phyloP scores from a whole-genome alignment of 2,113 vertebrate species.

The Odontophorus gujanensis region DNA sequence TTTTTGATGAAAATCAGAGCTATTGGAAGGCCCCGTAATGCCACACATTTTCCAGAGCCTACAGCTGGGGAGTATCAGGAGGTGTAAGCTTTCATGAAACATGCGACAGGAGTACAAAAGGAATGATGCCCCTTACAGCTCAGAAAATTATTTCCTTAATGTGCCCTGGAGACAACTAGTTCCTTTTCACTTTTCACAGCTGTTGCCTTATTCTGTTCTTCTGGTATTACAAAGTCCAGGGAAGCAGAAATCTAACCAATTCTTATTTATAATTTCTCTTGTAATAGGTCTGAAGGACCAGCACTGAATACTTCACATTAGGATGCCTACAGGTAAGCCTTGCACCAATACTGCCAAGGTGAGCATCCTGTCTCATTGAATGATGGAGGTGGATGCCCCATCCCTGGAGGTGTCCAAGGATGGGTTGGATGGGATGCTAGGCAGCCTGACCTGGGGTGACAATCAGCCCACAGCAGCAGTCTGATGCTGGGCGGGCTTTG shows the following conservation, averaged over 20 bases:
- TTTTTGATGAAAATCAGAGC: not conserved
- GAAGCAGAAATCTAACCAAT: not conserved
- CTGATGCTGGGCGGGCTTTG: too few species aligned
- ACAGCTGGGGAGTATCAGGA: not conserved
- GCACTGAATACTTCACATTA: not conserved
- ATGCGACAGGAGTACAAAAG: not conserved
- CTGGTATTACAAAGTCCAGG: not conserved
- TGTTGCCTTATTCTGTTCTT: not conserved
- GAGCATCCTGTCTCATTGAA: not conserved
- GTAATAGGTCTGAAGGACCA: not conserved
- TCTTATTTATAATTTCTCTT: not conserved
- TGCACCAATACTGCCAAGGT: not conserved
- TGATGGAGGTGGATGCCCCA: too few species aligned
- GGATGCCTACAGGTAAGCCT: not conserved
- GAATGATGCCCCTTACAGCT: accelerated
- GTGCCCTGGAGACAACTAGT: not conserved
- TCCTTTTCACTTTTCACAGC: not conserved
- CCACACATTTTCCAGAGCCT: not conserved
- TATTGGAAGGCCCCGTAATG: not conserved
- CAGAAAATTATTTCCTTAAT: not conserved
- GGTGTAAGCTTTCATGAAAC: not conserved
- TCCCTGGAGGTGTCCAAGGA: too few species aligned
- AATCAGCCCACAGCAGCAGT: too few species aligned
- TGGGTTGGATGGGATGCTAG: too few species aligned
- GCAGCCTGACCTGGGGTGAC: too few species aligned